Evolutionary conservation across 2,888 invertebrate genomes (phyloP), one percentile per base, ranked within the genome.

Genomic region (Podotricha telesiphe): DNA sequence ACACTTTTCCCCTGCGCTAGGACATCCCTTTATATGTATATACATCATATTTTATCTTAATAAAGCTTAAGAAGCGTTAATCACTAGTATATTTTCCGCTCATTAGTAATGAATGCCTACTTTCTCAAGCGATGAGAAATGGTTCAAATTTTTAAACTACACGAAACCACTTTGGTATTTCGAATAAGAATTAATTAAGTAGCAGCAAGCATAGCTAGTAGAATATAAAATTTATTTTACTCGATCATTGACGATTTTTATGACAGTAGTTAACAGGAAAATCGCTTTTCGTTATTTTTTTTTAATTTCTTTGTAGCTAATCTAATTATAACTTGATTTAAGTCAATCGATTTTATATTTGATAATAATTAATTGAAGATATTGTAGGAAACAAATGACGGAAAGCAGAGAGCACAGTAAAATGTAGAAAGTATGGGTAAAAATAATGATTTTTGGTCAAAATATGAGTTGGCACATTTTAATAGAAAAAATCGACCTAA

Each of bases 61-160:
- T 37, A 8, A 53, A 53, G 51, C 8, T n/a, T 42, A 42, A 13
- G 4, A 11, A 42, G 42, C 4, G 13, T 42, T 42, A 37, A 37
- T 1, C 5, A 1, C 6, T 37, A 37, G 37, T 37, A 37, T n/a
- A n/a, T 42, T 42, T 34, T 17, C 34, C 55, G 34, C 34, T 55
- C 55, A 55, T 55, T 55, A 55, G 17, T 19, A 17, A 55, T 37
- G 55, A n/a, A 55, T 17, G 34, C 55, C 34, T 37, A 55, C 55
- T 55, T 55, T 55, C 55, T 55, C 55, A 11, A 19, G 34, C 17
- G 34, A 55, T 55, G 55, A 34, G 55, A 55, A 55, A 55, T 55
- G 55, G 17, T 37, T 37, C 6, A 55, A 55, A 55, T 55, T 37
- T 17, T 55, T 55, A 0, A 55, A 37, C 17, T 17, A 37, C 10